These are phyloP conservation scores for Halcyon smyrnensis DNA, from an alignment of 2,797 vertebrate genomes.

Conservation along the genomic window DNA sequence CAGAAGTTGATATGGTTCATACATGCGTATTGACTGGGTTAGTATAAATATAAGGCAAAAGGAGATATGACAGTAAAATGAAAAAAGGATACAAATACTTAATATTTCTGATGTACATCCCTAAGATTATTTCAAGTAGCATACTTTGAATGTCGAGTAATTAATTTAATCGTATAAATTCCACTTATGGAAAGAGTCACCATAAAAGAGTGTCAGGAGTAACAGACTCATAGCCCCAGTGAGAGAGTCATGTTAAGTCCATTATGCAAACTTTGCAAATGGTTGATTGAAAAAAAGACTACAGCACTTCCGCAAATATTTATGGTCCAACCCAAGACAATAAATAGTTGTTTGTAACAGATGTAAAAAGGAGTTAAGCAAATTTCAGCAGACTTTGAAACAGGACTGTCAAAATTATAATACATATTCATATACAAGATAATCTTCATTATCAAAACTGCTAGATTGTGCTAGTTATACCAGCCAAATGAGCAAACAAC, in stretches of 20 bases:
- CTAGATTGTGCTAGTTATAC: not conserved
- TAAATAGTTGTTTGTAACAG: not conserved
- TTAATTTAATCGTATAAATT: not conserved
- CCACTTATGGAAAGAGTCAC: not conserved
- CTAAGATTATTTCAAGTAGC: not conserved
- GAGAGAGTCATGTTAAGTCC: not conserved
- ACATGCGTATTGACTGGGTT: not conserved
- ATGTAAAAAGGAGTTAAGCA: not conserved
- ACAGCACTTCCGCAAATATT: constrained; percentile 30
- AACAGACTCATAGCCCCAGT: not conserved
- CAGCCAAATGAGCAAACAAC: not conserved
- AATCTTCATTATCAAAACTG: not conserved
- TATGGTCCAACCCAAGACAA: constrained; percentile 55
- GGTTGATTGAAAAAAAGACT: not conserved
- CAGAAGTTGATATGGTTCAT: not conserved
- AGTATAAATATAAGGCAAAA: not conserved
- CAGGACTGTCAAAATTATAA: not conserved
- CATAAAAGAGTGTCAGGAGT: not conserved
- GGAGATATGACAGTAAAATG: not conserved
- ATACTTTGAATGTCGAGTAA: not conserved
- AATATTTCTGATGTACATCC: not conserved
- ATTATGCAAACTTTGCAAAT: constrained; percentile 32
- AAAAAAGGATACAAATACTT: not conserved
- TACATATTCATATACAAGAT: not conserved
- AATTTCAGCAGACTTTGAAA: not conserved